These are phyloP conservation scores for Drosophila novamexicana DNA, from an alignment of 1,140 invertebrate species.

Conservation along the genomic window DNA sequence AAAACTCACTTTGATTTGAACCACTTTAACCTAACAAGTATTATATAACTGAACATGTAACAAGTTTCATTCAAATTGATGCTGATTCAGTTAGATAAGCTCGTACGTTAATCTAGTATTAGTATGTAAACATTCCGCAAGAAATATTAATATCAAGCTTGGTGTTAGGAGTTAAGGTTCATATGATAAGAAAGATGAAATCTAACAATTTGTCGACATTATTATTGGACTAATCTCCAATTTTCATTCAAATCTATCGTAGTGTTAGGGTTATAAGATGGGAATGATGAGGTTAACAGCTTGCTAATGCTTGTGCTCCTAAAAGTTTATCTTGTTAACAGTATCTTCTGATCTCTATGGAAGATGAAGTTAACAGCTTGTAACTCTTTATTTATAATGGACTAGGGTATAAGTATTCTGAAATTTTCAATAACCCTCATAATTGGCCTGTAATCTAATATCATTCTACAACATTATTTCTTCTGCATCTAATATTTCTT, in stretches of 20 bases:
- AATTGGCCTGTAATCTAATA: neutral
- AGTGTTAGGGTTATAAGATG: neutral
- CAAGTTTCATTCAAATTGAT: neutral
- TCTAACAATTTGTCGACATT: neutral
- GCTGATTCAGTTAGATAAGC: neutral
- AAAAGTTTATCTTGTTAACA: too few relatives aligned
- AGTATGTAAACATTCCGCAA: too few relatives aligned
- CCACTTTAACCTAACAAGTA: conserved; percentile 1
- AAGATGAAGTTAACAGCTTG: neutral
- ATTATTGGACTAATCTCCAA: neutral
- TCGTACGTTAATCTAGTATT: too few relatives aligned
- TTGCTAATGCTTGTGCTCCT: neutral
- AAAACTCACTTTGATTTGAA: neutral
- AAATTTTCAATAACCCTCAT: neutral
- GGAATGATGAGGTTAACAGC: neutral
- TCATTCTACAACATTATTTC: too few relatives aligned
- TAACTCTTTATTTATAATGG: neutral
- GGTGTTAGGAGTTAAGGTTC: neutral
- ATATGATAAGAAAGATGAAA: neutral
- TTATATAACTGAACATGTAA: conserved; percentile 2
- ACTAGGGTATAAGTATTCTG: too few relatives aligned
- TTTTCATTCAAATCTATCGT: neutral
- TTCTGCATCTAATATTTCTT: too few relatives aligned
- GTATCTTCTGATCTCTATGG: too few relatives aligned
- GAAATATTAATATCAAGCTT: neutral